A percentile compares a stretch with the other conserved stretches of the same genome.
Evolutionary conservation across 2,797 vertebrate genomes (phyloP).

Genomic region (Chaetophractus vellerosus): DNA sequence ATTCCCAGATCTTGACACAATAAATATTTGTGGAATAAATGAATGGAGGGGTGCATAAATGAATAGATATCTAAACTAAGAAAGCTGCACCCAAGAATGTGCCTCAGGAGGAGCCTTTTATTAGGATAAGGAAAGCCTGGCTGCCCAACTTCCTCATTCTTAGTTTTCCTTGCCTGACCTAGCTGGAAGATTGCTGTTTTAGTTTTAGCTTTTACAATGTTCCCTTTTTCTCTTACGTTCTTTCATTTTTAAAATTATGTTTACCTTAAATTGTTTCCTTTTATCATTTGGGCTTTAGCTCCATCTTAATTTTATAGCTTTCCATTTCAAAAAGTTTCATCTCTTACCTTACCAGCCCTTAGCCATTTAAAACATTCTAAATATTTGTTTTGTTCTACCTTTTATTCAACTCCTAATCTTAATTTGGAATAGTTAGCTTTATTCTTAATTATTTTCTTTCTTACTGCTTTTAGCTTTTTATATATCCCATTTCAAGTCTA

Average conservation of each 20-base stretch:
- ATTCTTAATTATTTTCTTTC: not conserved
- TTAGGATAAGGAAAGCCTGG: not conserved
- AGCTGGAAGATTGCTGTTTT: not conserved
- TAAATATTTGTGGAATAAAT: not conserved
- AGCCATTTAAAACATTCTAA: not conserved
- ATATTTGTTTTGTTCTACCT: constrained; percentile 44
- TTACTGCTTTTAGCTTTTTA: constrained; percentile 3
- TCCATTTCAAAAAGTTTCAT: constrained; percentile 10
- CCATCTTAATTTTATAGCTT: constrained; percentile 29
- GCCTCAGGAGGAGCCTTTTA: not conserved
- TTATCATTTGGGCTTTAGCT: not conserved
- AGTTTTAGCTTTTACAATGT: constrained; percentile 3
- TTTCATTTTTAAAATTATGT: constrained; percentile 33
- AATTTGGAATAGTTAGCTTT: constrained; percentile 19
- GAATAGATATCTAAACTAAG: not conserved
- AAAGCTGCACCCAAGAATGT: not conserved
- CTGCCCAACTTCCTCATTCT: constrained; percentile 56
- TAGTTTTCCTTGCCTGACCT: not conserved
- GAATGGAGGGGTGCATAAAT: not conserved
- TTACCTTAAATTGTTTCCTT: not conserved
- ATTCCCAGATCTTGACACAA: not conserved
- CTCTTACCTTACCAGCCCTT: not conserved
- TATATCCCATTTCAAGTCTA: constrained; percentile 5
- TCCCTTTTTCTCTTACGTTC: not conserved
- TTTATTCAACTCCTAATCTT: not conserved